Base-by-base conservation (phyloP, 1,140 invertebrate species). In the Lasioglossum baleicum region DNA sequence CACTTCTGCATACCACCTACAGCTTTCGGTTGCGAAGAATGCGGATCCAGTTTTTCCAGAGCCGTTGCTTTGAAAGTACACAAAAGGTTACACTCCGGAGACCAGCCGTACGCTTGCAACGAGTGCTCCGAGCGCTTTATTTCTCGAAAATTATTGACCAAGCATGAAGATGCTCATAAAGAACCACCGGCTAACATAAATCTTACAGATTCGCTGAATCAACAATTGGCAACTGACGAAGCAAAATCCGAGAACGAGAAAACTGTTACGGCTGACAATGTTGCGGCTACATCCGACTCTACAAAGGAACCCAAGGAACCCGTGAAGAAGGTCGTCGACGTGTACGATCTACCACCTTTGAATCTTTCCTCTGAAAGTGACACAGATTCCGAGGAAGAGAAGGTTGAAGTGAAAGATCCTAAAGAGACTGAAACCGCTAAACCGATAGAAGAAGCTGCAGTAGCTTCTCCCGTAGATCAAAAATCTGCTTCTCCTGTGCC, bases 1-100 rank as follows among this genome's bases (percentile, higher is more conserved):
- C 97, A 98, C 88, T 98, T 97, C 89, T 98, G 97, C 89, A 95
- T 96, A 78, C 97, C 97, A 26, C 96, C 97, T 7, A 93, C 94
- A 20, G 92, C 94, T 42, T 97, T 97, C 91, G 92, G 94, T 2
- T 98, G 97, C 92, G 97, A 97, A 80, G 96, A 97, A 85, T 98
- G 97, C 90, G 95, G 94, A 87, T 93, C 95, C 11, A 95, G 94
- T 72, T 97, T 97, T 88, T 94, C 95, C 2, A 95, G 93, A 88
- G 96, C 97, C 8, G 96, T 97, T n/a, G 95, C 95, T 26, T 92
- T 97, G 44, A 96, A 96, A 90, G 97, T 98, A 31, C 97, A 98
- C 88, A 96, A 96, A 92, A 94, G 97, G 81, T 92, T 97, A 83
- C 97, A 98, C 89, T 92, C 94, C 3, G 94, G 94, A n/a, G 95